Base-by-base conservation (phyloP, 2,888 invertebrate species). In the Drosophila neotestacea region DNA sequence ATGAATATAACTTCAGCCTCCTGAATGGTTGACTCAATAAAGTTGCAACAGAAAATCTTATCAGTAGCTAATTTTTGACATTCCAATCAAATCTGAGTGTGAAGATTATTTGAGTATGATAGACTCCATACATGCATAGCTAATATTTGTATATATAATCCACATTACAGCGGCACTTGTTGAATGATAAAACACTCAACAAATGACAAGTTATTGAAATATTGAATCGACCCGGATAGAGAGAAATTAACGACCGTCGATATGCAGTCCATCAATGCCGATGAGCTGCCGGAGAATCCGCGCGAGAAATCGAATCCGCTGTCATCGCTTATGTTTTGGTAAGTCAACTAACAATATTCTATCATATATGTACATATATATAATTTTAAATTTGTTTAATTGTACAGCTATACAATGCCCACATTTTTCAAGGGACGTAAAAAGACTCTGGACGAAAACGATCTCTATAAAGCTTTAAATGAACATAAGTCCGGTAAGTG, bases 391-490 rank as follows among this genome's bases (percentile, higher is more conserved):
- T 22, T 2, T 48, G 6, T n/a, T 27, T 6, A n/a, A 47, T 72
- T 50, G 4, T 11, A 9, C 44, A 96, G 96, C 92, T 97, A 97
- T 95, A 95, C 96, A 61, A 93, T 96, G 87, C 95, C 95, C 5
- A 93, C 96, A 84, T 97, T 97, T 92, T 95, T 94, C 80, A 95
- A 95, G 89, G 97, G 97, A 0, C 95, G 95, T 83, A 94, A 93
- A 63, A 95, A 96, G 83, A 95, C 95, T 54, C 92, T 98, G 51
- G 96, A 95, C 75, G 94, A 95, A 47, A 93, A 94, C 30, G 98
- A 98, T 92, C 93, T 98, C 46, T 95, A 95, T 87, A 95, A 95
- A 81, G 95, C 96, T 0, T 93, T 96, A 52, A 93, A 93, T 41
- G 93, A 93, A 28, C 97, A 97, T 91, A 93, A 94, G 86, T 97